Base-by-base conservation (phyloP, 2,797 vertebrate genomes). In the Odontamblyopus lacepedii region DNA sequence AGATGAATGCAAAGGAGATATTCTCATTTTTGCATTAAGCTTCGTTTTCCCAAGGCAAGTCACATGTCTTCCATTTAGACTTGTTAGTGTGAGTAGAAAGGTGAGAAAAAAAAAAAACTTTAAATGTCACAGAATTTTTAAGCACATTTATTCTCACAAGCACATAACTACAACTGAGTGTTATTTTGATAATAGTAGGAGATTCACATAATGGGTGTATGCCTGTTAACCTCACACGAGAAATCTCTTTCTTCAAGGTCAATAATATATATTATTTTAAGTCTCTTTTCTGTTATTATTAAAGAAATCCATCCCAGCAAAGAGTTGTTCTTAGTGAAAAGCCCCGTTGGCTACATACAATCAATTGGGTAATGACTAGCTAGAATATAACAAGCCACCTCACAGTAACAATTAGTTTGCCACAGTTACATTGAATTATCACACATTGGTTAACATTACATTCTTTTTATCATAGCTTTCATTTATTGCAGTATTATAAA, bases 1-100 rank as follows among this genome's bases (percentile, higher is more conserved):
- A 79, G 80, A 66, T 70, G 19, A 48, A 77, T 53, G 69, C 53
- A 55, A 81, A 56, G 27, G 70, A 5, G 3, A 41, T 32, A 50
- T 66, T 77, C 41, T 51, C 44, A 29, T 48, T 68, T 69, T 76
- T 6, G 66, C 30, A 71, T 13, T 6, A 75, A 65, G 29, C 72
- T 15, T 23, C 56, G 35, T 62, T 63, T 66, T 74, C 57, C 48
- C 30, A 26, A 51, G 74, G 68, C 11, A 18, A 67, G 18, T 66
- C 35, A 29, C 61, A 11, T 27, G 53, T 38, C 19, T 55, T 19
- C 29, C 50, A 6, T 82, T 74, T 72, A 38, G 48, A 15, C 3
- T 74, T 67, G 26, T 70, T 63, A 55, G 30, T 3, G 63, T 70
- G 50, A 72, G 50, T 56, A 60, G 50, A 2, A 78, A 64, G 2